phyloP scores from a whole-genome alignment of 2,888 invertebrate species.

The Rhagophthalmus giganteus region DNA sequence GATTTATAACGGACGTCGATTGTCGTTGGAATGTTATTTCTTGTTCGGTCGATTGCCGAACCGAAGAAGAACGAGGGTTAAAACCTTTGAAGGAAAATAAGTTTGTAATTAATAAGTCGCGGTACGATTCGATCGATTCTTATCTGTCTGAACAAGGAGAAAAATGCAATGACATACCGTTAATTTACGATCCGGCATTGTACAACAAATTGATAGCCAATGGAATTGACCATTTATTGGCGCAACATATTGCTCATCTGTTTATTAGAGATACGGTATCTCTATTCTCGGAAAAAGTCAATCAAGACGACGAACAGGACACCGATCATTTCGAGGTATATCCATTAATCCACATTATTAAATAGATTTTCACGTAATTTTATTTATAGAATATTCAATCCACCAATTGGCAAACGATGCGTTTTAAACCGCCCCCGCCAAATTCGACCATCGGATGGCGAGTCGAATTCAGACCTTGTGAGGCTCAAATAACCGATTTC shows the following conservation, averaged over 20 bases:
- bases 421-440: constrained; percentile 97
- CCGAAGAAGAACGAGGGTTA: constrained; percentile 86
- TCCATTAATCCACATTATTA: neutral
- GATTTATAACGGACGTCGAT: constrained; percentile 92
- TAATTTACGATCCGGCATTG: constrained; percentile 82
- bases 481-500: constrained; percentile 97
- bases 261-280: constrained; percentile 98
- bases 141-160: constrained; percentile 90
- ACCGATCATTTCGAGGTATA: constrained; percentile 97
- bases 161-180: constrained; percentile 91
- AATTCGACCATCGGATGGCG: constrained; percentile 98
- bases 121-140: constrained; percentile 97
- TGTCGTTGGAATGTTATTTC: constrained; percentile 98
- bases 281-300: constrained; percentile 89
- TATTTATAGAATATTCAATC: constrained; percentile 89
- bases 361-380: constrained; percentile 10
- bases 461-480: constrained; percentile 98
- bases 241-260: constrained; percentile 95
- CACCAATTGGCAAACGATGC: constrained; percentile 99
- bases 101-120: constrained; percentile 87
- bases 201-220: constrained; percentile 82
- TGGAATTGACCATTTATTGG: constrained; percentile 90
- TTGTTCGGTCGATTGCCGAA: constrained; percentile 93
- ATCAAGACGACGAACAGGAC: constrained; percentile 91
- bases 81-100: constrained; percentile 72